Evolutionary conservation across 2,888 invertebrate genomes (phyloP).

Genomic region (Syritta pipiens): DNA sequence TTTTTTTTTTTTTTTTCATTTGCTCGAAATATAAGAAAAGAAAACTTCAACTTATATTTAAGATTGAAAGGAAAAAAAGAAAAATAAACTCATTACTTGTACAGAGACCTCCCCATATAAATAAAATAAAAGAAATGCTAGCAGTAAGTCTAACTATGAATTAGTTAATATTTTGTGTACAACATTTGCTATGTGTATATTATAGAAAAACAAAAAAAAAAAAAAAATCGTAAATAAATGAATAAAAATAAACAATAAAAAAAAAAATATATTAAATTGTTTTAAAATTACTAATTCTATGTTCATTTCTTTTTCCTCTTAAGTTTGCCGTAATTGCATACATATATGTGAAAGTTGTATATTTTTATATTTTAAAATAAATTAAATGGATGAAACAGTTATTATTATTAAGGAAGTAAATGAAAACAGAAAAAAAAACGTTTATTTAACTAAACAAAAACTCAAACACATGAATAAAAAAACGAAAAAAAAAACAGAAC

Average conservation of each 20-base stretch:
- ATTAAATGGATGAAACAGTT: conserved; percentile 57
- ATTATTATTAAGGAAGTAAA: conserved; percentile 41
- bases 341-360: conserved; percentile 69
- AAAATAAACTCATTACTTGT: conserved; percentile 51
- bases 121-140: conserved; percentile 26
- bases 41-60: conserved; percentile 42
- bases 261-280: conserved; percentile 54
- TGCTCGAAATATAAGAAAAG: conserved; percentile 48
- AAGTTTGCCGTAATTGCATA: conserved; percentile 59
- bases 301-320: conserved; percentile 53
- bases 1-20: not conserved
- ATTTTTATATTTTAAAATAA: conserved; percentile 67
- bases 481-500: conserved; percentile 22
- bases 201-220: conserved; percentile 36
- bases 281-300: conserved; percentile 55
- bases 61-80: conserved; percentile 42
- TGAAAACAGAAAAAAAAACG: conserved; percentile 31
- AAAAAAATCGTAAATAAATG: conserved; percentile 11
- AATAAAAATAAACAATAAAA: conserved; percentile 15
- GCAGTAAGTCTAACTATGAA: conserved; percentile 54
- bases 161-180: conserved; percentile 69
- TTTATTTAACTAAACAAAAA: conserved; percentile 43
- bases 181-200: conserved; percentile 67
- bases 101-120: conserved; percentile 41
- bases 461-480: conserved; percentile 19